A percentile compares a stretch with the other conserved stretches of the same genome.
Conservation (phyloP, 2,113 vertebrate genomes). For the Engystomops pustulosus region DNA sequence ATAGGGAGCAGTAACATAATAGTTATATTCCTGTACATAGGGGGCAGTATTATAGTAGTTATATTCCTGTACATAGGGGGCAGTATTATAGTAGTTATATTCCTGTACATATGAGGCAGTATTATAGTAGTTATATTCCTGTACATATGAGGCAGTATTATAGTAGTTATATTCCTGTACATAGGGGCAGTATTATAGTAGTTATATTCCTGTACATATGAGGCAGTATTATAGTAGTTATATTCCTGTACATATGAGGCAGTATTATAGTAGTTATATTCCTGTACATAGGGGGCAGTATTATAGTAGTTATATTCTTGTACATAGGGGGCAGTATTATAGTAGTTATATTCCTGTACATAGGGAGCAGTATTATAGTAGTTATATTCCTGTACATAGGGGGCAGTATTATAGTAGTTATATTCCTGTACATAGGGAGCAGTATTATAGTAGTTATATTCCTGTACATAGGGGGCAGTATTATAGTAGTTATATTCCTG, state of each 20-base stretch:
- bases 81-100: too few relatives aligned
- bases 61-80: too few relatives aligned
- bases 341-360: not conserved
- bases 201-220: not conserved
- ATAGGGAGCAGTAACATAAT: too few relatives aligned
- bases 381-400: not conserved
- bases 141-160: too few relatives aligned
- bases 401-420: constrained; percentile 5
- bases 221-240: constrained; percentile 3
- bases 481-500: not conserved
- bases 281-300: not conserved
- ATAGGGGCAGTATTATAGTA: not conserved
- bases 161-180: too few relatives aligned
- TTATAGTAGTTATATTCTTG: constrained; percentile 14
- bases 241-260: not conserved
- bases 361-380: constrained; percentile 1
- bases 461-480: not conserved
- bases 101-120: too few relatives aligned
- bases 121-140: too few relatives aligned
- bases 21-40: too few relatives aligned
- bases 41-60: too few relatives aligned
- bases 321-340: not conserved
- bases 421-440: not conserved
- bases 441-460: not conserved
- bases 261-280: constrained; percentile 6